Base-by-base conservation (phyloP, 2,888 invertebrate genomes). In the Ormyrus pomaceus region DNA sequence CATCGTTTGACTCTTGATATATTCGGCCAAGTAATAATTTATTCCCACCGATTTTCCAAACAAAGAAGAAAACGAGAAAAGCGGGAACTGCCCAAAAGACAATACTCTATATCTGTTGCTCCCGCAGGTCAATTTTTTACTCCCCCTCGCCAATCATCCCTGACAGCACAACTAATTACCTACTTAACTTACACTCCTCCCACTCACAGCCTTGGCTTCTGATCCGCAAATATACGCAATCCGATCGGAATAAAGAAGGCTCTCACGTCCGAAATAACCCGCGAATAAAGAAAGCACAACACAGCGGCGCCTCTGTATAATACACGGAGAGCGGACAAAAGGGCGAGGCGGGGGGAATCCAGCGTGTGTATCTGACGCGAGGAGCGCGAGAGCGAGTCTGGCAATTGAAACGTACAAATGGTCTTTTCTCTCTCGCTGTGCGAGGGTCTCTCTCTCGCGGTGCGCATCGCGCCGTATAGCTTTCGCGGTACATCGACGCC, bases 401-500 rank as follows among this genome's bases (percentile, higher is more conserved):
- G 9, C 61, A n/a, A 61, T 61, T 53, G 61, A 61, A 72, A 56
- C 46, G 48, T 65, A 77, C 77, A 71, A 77, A 77, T 77, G 69
- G n/a, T 62, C 51, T 55, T 6, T 65, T 8, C 46, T 75, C 13
- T 68, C 51, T 53, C 50, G 19, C 19, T 19, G 19, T 0, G 19
- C 1, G 19, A 19, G 19, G 19, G 19, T 19, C 62, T 53, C 64
- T 53, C 64, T 65, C 53, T 45, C 66, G 46, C 11, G 6, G 11
- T 56, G 34, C 13, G n/a, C 46, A 10, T 65, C 51, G 65, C 65
- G 6, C 9, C 11, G 56, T 56, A 46, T 19, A 19, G 19, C 50
- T 19, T 46, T 48, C 70, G 59, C 68, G 56, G 51, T 19, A 19
- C 66, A 7, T 13, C 13, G 9, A 46, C 48, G 2, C 48, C 59